phyloP scores from a whole-genome alignment of 2,113 vertebrate species.

The Dipodomys ordii region DNA sequence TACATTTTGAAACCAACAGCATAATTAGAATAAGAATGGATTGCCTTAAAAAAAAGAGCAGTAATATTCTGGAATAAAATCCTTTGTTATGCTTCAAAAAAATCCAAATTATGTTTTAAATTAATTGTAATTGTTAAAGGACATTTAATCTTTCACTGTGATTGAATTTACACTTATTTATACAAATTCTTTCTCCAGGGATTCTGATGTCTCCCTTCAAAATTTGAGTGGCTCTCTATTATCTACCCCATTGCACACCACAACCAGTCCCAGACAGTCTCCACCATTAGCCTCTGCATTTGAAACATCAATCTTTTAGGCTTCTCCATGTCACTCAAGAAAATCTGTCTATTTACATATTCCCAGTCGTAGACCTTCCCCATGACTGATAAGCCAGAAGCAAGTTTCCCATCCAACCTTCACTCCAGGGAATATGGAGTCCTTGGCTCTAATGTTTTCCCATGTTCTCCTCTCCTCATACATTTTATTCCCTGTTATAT shows the following conservation, averaged over 20 bases:
- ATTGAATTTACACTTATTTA: conserved; percentile 3
- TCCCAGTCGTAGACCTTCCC: background rate
- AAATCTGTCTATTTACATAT: too few species aligned
- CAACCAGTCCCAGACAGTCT: background rate
- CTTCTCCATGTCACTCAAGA: background rate
- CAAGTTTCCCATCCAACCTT: background rate
- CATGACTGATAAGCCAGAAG: background rate
- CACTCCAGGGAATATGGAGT: background rate
- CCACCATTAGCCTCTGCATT: background rate
- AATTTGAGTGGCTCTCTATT: background rate
- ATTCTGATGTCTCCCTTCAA: background rate
- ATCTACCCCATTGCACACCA: background rate
- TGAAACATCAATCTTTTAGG: background rate
- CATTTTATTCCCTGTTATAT: background rate
- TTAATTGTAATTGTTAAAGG: background rate
- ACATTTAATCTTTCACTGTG: background rate
- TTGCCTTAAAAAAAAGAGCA: background rate
- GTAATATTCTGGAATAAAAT: background rate
- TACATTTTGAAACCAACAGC: background rate
- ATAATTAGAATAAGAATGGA: background rate
- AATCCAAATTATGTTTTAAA: conserved; percentile 13
- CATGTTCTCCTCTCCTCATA: background rate
- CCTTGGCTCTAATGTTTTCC: background rate
- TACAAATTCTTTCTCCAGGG: background rate
- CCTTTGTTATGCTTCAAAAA: background rate